A percentile compares a stretch with the other conserved stretches of the same genome.
Conservation (phyloP, 2,797 vertebrate species). For the Sarcoramphus papa region DNA sequence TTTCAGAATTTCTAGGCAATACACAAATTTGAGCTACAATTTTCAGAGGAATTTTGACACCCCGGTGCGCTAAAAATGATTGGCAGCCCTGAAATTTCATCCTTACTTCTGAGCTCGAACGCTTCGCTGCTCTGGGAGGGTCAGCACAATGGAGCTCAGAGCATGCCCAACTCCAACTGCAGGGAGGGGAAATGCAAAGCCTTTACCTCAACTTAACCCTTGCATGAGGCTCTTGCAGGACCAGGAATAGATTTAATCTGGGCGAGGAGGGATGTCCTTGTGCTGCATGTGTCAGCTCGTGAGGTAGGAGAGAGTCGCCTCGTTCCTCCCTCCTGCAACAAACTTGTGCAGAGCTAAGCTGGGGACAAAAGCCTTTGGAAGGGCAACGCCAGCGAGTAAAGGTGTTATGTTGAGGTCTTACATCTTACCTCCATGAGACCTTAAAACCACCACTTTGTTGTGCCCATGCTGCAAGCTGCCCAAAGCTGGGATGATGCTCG, state of each 20-base stretch:
- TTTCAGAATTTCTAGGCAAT: not conserved
- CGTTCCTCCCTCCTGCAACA: not conserved
- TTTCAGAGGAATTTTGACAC: not conserved
- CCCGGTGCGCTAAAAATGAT: not conserved
- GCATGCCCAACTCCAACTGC: accelerated
- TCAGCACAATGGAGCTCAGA: not conserved
- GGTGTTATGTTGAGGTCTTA: not conserved
- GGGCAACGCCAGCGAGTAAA: not conserved
- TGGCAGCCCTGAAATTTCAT: not conserved
- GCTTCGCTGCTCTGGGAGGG: accelerated
- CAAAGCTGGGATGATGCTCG: not conserved
- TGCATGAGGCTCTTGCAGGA: not conserved
- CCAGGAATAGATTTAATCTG: not conserved
- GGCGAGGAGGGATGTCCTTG: too few species aligned
- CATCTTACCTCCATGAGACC: not conserved
- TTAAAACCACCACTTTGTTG: not conserved
- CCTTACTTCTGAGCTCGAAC: not conserved
- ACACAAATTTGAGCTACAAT: not conserved
- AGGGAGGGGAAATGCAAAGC: not conserved
- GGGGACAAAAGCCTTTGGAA: not conserved
- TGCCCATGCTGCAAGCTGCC: not conserved
- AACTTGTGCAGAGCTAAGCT: not conserved
- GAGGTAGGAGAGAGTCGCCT: not conserved
- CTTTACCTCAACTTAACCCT: not conserved
- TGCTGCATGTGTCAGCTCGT: not conserved